Conservation (phyloP, 2,888 invertebrate species). For the Yponomeuta evonymella region DNA sequence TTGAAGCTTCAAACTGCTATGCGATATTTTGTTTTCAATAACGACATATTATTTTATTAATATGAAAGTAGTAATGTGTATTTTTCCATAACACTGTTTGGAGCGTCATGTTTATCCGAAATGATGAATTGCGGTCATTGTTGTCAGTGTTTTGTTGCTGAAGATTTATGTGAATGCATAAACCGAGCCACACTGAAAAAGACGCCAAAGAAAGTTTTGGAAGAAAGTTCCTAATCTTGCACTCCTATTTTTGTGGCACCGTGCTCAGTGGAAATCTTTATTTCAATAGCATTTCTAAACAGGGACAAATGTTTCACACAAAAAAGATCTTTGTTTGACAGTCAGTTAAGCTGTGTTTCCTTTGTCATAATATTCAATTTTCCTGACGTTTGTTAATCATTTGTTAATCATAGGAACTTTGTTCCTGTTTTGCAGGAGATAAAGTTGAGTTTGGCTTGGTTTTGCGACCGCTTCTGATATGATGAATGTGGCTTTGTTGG, state of each 20-base stretch:
- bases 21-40: no score
- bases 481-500: slow-evolving; percentile 11
- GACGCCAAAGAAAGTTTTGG: neutral
- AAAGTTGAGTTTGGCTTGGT: slow-evolving; percentile 37
- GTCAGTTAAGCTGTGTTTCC: neutral
- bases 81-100: no score
- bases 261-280: slow-evolving; percentile 34
- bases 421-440: slow-evolving; percentile 35
- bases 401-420: slow-evolving; percentile 26
- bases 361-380: slow-evolving; percentile 5
- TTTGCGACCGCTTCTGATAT: slow-evolving; percentile 15
- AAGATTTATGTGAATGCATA: no score
- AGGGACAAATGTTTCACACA: neutral
- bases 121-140: no score
- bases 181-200: no score
- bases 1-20: no score
- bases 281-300: slow-evolving; percentile 24
- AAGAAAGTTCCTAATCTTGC: neutral
- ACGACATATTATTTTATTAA: no score
- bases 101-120: no score
- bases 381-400: slow-evolving; percentile 30
- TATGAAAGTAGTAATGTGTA: no score
- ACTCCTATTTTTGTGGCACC: neutral
- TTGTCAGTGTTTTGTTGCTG: no score
- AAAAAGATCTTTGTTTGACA: slow-evolving; percentile 7